Percentiles rank a stretch among this genome's conserved stretches.
Evolutionary conservation across 2,797 vertebrate genomes (phyloP).

Genomic region (Dendrocincla tyrannina): DNA sequence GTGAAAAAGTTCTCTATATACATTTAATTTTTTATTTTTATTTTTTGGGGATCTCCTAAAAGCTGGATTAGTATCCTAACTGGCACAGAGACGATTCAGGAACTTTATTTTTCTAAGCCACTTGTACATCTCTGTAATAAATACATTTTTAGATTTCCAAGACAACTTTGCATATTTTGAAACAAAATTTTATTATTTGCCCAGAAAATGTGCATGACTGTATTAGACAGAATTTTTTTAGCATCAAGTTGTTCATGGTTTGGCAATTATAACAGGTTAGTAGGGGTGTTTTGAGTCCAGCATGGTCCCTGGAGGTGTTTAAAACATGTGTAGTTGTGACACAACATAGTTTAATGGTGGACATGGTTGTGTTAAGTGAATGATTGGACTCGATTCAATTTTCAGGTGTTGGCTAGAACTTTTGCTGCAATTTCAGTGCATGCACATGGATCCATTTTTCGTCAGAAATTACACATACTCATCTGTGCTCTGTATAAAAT

Average conservation of each 20-base stretch:
- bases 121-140: neutral
- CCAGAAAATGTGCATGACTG: neutral
- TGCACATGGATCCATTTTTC: neutral
- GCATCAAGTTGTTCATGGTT: neutral
- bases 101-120: neutral
- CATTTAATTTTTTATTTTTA: neutral
- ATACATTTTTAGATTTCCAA: neutral
- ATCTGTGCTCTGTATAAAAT: neutral
- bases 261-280: neutral
- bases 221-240: neutral
- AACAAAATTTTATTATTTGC: neutral
- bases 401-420: neutral
- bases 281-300: neutral
- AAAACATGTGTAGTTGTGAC: neutral
- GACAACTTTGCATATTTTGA: neutral
- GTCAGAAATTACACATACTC: neutral
- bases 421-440: neutral
- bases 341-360: neutral
- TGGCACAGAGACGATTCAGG: neutral
- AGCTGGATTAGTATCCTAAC: neutral
- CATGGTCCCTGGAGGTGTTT: neutral
- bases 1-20: neutral
- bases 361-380: no score
- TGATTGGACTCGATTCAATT: fast-evolving
- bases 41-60: neutral